A percentile compares a stretch with the other conserved stretches of the same genome.
Evolutionary conservation across 2,113 vertebrate species (phyloP).

Genomic region (Etia nguti): DNA sequence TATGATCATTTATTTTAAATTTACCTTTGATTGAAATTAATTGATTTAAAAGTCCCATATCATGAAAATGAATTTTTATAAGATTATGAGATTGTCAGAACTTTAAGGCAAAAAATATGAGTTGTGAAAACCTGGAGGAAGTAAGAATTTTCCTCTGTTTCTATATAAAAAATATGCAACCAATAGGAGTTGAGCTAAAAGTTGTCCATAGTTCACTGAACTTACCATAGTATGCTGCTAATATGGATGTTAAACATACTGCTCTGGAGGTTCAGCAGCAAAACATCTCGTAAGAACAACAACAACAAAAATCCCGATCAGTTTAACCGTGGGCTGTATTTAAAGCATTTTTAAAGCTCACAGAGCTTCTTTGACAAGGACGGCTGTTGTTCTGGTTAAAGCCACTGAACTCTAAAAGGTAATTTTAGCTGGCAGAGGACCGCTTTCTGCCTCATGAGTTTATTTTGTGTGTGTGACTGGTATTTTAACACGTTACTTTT

Average conservation of each 20-base stretch:
- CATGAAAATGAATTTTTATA: background rate
- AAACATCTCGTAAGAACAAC: background rate
- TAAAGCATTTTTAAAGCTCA: background rate
- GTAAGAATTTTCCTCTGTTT: background rate
- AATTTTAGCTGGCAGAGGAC: background rate
- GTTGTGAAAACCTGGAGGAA: background rate
- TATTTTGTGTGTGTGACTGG: background rate
- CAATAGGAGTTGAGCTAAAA: background rate
- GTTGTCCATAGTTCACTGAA: background rate
- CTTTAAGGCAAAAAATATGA: background rate
- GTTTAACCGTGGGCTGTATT: background rate
- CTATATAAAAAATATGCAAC: background rate
- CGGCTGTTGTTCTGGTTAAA: background rate
- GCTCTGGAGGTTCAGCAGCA: background rate
- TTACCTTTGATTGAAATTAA: background rate
- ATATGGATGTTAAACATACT: background rate
- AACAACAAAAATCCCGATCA: accelerated
- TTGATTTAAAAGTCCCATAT: background rate
- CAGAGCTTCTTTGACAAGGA: background rate
- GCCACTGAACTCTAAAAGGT: background rate
- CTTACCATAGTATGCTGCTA: background rate
- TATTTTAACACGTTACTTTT: background rate
- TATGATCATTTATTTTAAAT: background rate
- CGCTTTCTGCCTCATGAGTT: background rate
- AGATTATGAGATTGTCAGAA: background rate